Evolutionary conservation across 35 echinoderm and acorn worm genomes (phyloP), one percentile per base, ranked within the genome.

Genomic region (Amphiura filiformis): DNA sequence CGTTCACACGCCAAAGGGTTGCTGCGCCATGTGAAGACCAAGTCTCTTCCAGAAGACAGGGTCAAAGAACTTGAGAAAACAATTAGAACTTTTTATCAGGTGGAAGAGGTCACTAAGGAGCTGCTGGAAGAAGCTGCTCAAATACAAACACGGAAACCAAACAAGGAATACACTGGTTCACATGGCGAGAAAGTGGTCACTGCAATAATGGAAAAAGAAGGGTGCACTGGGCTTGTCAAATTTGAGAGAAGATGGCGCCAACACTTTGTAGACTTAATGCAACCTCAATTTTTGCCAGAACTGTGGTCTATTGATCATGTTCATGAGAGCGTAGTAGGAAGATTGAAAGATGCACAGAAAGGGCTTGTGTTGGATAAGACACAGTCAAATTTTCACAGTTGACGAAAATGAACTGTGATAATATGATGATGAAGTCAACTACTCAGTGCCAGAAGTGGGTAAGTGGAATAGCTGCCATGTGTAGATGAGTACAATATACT

Each of bases 241-340:
- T 99, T 99, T 99, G 93, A 99, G 80, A 94, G 84, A 52, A 80
- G 70, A 36, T 99, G 96, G 96, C 65, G 96, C 34, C 61, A 84
- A 37, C 88, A 99, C 37, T 99, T 99, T 88, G 57, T 99, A 14
- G 76, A 90, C 1, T 90, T 17, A 0, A 94, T 95, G 93, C 47
- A 94, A 35, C 96, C 96, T 12, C 39, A 91, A 32, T 95, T 85
- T 75, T 39, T 99, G 34, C 96, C 96, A n/a, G 80, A 57, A 12
- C 39, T 99, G n/a, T 99, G 96, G 96, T 99, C 96, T 33, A 85
- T 99, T 31, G 87, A 99, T 65, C 93, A 99, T 52, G 78, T 77
- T 34, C 92, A 99, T 49, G 88, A 76, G 32, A 78, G 20, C 30
- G 80, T 47, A 22, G 37, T 70, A 37, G 57, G 61, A n/a, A 70